Evolutionary conservation across 2,888 invertebrate species (phyloP).

Genomic region (Caenorhabditis afra): DNA sequence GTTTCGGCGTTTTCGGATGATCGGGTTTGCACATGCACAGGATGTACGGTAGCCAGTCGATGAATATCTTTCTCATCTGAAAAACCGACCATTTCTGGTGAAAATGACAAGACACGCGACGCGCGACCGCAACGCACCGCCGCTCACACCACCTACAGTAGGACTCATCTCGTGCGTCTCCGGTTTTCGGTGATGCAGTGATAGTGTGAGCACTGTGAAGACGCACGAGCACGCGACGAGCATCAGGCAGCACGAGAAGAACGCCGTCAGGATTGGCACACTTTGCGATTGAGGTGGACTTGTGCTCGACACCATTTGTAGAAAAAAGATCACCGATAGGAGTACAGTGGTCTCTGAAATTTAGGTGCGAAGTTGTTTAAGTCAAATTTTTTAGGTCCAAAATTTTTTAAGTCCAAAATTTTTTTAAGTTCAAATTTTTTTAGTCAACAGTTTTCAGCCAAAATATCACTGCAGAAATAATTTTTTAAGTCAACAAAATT

Average conservation of each 20-base stretch:
- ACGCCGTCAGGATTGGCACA: conserved; percentile 70
- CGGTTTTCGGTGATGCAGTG: conserved; percentile 65
- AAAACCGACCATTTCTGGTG: neutral
- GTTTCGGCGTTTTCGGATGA: conserved; percentile 69
- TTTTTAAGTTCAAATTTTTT: too few relatives aligned
- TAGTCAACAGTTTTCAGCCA: too few relatives aligned
- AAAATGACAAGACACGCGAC: too few relatives aligned
- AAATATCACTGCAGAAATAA: too few relatives aligned
- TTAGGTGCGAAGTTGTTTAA: neutral
- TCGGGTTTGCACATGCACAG: conserved; percentile 67
- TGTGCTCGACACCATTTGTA: conserved; percentile 71
- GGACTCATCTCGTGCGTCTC: conserved; percentile 66
- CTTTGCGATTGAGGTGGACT: conserved; percentile 70
- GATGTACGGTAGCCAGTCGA: conserved; percentile 68
- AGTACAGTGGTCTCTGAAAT: conserved; percentile 70
- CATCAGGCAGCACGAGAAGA: conserved; percentile 72
- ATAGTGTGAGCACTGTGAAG: conserved; percentile 68
- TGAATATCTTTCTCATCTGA: conserved; percentile 69
- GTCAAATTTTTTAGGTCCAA: too few relatives aligned
- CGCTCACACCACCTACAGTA: conserved; percentile 22
- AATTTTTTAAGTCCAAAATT: too few relatives aligned
- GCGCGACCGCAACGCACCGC: too few relatives aligned
- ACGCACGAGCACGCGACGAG: conserved; percentile 71
- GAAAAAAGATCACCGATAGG: conserved; percentile 71
- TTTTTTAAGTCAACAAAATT: too few relatives aligned